Evolutionary conservation across 2,888 invertebrate genomes (phyloP).

Genomic region (Aethes cnicana): DNA sequence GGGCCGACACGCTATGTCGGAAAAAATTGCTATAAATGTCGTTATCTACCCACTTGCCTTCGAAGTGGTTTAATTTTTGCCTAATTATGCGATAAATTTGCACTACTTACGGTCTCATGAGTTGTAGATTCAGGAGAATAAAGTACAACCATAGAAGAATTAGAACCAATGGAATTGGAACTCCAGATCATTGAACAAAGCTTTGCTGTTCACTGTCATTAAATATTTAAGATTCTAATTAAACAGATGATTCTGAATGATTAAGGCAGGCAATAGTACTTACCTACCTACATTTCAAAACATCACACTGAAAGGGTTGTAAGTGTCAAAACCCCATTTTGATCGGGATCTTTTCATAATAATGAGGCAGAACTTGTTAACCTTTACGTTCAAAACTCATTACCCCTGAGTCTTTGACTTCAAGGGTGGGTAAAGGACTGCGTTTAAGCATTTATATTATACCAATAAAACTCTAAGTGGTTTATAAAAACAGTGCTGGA

Average conservation of each 20-base stretch:
- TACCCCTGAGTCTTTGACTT: constrained; percentile 24
- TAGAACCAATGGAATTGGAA: no score
- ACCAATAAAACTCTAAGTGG: no score
- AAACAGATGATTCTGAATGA: no score
- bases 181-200: no score
- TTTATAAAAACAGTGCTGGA: no score
- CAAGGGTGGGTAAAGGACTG: not conserved
- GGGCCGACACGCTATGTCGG: constrained; percentile 33
- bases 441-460: not conserved
- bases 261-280: no score
- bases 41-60: constrained; percentile 24
- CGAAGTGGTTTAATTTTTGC: constrained; percentile 26
- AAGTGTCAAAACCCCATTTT: constrained; percentile 24
- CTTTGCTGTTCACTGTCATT: no score
- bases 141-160: not conserved
- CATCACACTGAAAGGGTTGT: constrained; percentile 6
- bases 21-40: constrained; percentile 34
- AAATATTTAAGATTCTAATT: no score
- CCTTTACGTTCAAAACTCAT: constrained; percentile 21
- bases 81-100: constrained; percentile 22
- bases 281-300: no score
- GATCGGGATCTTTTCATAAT: constrained; percentile 1
- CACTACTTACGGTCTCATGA: not conserved
- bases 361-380: constrained; percentile 28
- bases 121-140: not conserved